phyloP scores from a whole-genome alignment of 1,140 invertebrate genomes.

The Heliothis virescens region DNA sequence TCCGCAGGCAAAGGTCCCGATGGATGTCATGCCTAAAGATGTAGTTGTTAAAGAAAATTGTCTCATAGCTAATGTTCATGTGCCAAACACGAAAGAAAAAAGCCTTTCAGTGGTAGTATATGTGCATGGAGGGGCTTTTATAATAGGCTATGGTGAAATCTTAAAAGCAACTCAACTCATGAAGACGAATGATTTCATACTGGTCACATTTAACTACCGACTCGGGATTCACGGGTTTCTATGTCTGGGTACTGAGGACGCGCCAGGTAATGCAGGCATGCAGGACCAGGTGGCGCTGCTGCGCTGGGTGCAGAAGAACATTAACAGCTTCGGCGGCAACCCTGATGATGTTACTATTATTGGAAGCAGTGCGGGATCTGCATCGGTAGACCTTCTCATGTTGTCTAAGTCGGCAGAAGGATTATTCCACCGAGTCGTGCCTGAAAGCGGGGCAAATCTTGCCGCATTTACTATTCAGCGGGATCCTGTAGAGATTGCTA shows the following conservation, averaged over 20 bases:
- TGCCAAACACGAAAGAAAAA: conserved; percentile 59
- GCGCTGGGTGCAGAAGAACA: conserved; percentile 71
- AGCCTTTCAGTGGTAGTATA: conserved; percentile 67
- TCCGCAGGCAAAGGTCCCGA: conserved; percentile 68
- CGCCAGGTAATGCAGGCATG: conserved; percentile 74
- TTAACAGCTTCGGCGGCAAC: conserved; percentile 69
- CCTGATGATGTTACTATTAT: conserved; percentile 70
- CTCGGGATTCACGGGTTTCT: conserved; percentile 67
- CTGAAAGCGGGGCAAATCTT: conserved; percentile 65
- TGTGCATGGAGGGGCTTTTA: conserved; percentile 67
- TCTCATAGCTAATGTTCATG: conserved; percentile 56
- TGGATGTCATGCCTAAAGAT: conserved; percentile 40
- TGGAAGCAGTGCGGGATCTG: conserved; percentile 68
- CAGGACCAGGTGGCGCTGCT: conserved; percentile 70
- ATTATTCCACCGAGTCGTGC: conserved; percentile 68
- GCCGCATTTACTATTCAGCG: conserved; percentile 55
- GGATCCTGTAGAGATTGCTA: conserved; percentile 61
- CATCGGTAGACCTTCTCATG: conserved; percentile 61
- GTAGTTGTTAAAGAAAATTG: conserved; percentile 60
- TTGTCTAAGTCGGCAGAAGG: conserved; percentile 66
- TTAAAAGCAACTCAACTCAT: conserved; percentile 57
- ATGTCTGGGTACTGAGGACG: too few relatives aligned
- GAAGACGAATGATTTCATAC: conserved; percentile 57
- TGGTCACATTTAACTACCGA: conserved; percentile 67
- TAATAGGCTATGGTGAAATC: conserved; percentile 53